Evolutionary conservation across 2,797 vertebrate genomes (phyloP), one percentile per base, ranked within the genome.

Genomic region (Sebastolobus alascanus): DNA sequence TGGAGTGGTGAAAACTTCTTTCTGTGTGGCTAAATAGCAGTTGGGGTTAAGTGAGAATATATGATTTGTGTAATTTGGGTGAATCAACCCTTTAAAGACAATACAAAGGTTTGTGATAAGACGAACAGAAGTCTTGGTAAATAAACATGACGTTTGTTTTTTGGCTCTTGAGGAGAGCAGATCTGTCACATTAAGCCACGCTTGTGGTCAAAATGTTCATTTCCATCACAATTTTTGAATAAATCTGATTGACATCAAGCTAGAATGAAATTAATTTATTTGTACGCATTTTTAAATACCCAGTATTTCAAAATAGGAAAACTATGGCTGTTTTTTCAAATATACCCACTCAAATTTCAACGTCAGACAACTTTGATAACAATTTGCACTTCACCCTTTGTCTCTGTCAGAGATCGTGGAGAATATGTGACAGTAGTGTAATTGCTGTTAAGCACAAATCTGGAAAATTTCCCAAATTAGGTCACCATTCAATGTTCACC

Each of bases 401-500:
- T n/a, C 2, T 72, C 11, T 14, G 63, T 67, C 59, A 80, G 29
- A 79, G 18, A 25, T 76, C 3, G 12, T 4, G 11, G 11, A 68
- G 6, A 75, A 61, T 22, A 14, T 14, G 18, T 5, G 22, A 56
- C 55, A 22, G 8, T 38, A 3, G 2, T 25, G 2, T 13, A 5
- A 43, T 6, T 5, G 16, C 6, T 10, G 14, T 1, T 14, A 46
- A 38, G 18, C 2, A 29, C 31, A 31, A 2, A 6, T 58, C 40
- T 8, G 40, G 50, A 8, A 64, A 0, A 56, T 10, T 63, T 56
- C 37, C 50, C 9, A 43, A 31, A 78, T 83, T 5, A 68, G 43
- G 59, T 79, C 79, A 84, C 31, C 0, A 33, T 46, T 89, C 60
- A 87, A 55, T n/a, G 50, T 73, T 25, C 46, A 55, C 25, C n/a